Conservation (phyloP, 1,140 invertebrate genomes). For the Drosophila kikkawai region DNA sequence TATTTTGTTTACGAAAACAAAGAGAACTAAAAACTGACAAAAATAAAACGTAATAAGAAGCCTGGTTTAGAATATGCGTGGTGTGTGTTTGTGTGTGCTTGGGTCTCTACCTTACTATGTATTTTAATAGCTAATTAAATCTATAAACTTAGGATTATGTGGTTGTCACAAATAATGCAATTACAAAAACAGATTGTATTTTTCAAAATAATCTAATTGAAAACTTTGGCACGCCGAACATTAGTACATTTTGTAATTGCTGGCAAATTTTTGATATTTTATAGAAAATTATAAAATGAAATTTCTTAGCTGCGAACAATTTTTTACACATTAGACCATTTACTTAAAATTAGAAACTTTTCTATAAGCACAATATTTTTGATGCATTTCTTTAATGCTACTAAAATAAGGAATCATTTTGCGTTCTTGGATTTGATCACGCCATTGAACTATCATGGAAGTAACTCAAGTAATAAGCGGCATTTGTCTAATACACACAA, state of each 20-base stretch:
- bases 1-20: constrained; percentile 47
- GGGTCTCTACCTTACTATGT: constrained; percentile 8
- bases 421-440: background rate
- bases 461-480: background rate
- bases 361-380: background rate
- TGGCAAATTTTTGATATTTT: background rate
- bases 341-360: background rate
- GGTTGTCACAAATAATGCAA: background rate
- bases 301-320: background rate
- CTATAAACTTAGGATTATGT: constrained; percentile 32
- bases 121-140: constrained; percentile 55
- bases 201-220: background rate
- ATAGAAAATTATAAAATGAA: constrained; percentile 5
- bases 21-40: constrained; percentile 47
- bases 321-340: background rate
- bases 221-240: constrained; percentile 4
- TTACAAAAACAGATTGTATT: background rate
- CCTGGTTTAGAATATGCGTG: constrained; percentile 1
- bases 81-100: constrained; percentile 34
- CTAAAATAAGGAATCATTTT: constrained; percentile 1
- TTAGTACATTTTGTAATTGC: background rate
- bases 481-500: constrained; percentile 7
- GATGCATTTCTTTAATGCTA: background rate
- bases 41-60: constrained; percentile 13
- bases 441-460: constrained; percentile 5